Evolutionary conservation across 23 tunicate genomes (phyloP), one percentile per base, ranked within the genome.

Genomic region (Styela clava): DNA sequence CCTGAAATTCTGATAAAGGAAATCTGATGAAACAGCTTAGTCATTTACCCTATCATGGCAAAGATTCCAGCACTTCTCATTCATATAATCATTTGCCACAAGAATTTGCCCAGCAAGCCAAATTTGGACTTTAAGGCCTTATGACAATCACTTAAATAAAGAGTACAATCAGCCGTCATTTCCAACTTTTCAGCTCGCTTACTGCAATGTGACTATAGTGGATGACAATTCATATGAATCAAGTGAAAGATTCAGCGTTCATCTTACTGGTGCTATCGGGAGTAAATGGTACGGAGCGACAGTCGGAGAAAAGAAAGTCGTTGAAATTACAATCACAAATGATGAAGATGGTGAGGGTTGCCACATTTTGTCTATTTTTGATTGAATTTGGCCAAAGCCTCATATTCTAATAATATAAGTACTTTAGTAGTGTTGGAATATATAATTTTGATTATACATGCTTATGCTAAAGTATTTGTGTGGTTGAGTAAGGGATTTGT

Each of bases 271-370:
- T 68, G 93, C 93, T 31, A 28, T 67, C 31, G 92, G 93, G 37
- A 83, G 82, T 22, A 29, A 81, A 33, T 85, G 93, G 90, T 93
- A 85, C 78, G 89, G 93, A 1, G 98, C 98, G 23, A 61, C 83
- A 63, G 92, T 96, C 3, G 99, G 99, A 20, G 83, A 82, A 7
- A 78, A 70, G 33, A 74, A 82, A 52, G 78, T 64, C 3, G 90
- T 88, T 21, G 63, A 64, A 24, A 88, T 96, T 21, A 91, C 99
- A 2, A 77, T 96, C 69, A 91, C 96, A 1, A 91, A 96, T 69
- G 81, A 85, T 33, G 99, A 96, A 84, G 99, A 96, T 78, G 98
- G 98, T 93, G 67, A 76, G 93, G 73, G 56, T 37, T 68, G 31
- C 73, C 27, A 68, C 27, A 68, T 12, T 24, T 21, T 68, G 73